These are phyloP conservation scores for Botrylloides violaceus DNA, from an alignment of 23 tunicate species.

Conservation along the genomic window DNA sequence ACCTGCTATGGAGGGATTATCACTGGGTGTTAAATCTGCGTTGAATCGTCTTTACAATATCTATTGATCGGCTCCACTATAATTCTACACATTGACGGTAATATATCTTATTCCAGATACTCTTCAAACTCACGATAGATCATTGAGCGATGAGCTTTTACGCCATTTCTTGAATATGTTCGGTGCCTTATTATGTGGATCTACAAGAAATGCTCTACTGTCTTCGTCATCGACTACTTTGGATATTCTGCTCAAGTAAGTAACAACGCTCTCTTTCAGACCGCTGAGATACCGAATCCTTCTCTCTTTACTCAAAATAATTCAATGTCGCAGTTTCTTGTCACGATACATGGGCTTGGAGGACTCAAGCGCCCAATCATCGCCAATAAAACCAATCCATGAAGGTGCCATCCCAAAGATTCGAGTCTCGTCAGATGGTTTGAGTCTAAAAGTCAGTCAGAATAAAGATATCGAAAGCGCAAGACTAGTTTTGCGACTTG, in stretches of 20 bases:
- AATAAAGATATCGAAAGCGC: conserved; percentile 39
- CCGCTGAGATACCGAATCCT: background rate
- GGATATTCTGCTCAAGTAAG: conserved; percentile 67
- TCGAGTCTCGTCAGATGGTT: background rate
- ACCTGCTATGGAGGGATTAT: too few species aligned
- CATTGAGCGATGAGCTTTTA: conserved; percentile 33
- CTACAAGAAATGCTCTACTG: conserved; percentile 67
- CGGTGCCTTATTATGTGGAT: conserved; percentile 71
- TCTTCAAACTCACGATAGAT: conserved; percentile 55
- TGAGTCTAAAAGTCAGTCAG: background rate
- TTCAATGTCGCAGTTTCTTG: conserved; percentile 4
- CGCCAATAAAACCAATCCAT: conserved; percentile 1
- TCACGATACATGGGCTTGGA: conserved; percentile 29
- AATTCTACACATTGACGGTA: too few species aligned
- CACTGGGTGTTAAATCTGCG: too few species aligned
- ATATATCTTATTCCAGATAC: conserved; percentile 39
- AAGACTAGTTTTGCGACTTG: conserved; percentile 36
- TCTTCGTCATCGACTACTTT: conserved; percentile 74
- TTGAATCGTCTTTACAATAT: too few species aligned
- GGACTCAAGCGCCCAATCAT: conserved; percentile 1
- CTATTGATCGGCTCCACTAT: too few species aligned
- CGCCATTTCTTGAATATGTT: conserved; percentile 61
- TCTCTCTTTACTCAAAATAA: background rate
- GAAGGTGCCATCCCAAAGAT: background rate
- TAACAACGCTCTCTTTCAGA: background rate